Percentiles rank a stretch among this genome's conserved stretches.
phyloP scores from a whole-genome alignment of 2,113 vertebrate species.

The Lagopus muta region DNA sequence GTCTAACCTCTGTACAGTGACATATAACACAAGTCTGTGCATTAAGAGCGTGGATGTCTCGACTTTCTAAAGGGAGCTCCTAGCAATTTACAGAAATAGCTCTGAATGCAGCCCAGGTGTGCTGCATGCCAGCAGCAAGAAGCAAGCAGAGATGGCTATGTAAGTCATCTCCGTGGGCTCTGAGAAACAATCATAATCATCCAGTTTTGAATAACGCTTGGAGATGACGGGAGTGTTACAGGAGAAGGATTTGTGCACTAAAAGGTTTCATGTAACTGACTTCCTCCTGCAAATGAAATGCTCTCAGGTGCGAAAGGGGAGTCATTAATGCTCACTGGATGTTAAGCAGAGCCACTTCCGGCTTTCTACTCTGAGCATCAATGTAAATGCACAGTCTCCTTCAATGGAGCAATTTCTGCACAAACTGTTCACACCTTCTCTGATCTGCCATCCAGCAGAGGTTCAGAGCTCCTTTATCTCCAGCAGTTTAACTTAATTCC shows the following conservation, averaged over 20 bases:
- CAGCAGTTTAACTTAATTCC: slow-evolving; percentile 51
- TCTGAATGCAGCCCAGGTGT: background rate
- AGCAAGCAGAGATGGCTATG: background rate
- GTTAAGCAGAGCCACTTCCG: slow-evolving; percentile 9
- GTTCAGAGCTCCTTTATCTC: slow-evolving; percentile 45
- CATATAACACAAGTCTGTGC: background rate
- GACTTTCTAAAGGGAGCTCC: background rate
- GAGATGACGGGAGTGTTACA: background rate
- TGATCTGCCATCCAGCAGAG: slow-evolving; percentile 32
- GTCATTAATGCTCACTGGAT: slow-evolving; percentile 15
- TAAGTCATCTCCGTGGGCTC: background rate
- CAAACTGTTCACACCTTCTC: slow-evolving; percentile 44
- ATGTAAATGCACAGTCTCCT: background rate
- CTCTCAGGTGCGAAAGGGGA: slow-evolving; percentile 1
- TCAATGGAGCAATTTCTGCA: slow-evolving; percentile 1
- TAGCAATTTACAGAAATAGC: background rate
- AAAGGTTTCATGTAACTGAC: background rate
- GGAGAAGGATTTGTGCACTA: background rate
- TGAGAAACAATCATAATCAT: background rate
- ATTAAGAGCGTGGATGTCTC: background rate
- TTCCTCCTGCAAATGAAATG: background rate
- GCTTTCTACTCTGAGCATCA: slow-evolving; percentile 30
- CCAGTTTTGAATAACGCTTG: background rate
- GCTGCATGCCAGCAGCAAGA: background rate
- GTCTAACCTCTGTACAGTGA: background rate